Base-by-base conservation (phyloP, 2,888 invertebrate species). In the Branchipolynoe longqiensis region DNA sequence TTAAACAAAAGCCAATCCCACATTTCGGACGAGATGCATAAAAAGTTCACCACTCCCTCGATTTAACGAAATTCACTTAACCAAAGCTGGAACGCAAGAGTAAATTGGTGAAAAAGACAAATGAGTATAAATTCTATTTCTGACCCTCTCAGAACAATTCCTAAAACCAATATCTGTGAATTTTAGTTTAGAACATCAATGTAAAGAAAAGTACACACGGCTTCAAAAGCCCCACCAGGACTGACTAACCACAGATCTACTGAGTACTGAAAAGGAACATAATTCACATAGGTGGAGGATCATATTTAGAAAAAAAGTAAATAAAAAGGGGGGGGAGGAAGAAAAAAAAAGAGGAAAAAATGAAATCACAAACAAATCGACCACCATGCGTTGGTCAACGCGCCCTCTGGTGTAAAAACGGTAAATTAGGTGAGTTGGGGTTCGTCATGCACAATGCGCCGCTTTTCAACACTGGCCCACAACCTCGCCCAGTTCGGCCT, bases 371-470 rank as follows among this genome's bases (percentile, higher is more conserved):
- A 69, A 36, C 18, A 25, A 33, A 33, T 8, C n/a, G 78, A 78
- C 78, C 78, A 78, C 48, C 78, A 78, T 78, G 78, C 78, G 14
- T 78, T 78, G 78, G 78, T 78, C 78, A 41, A 12, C 48, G 78
- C 48, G 31, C 48, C 78, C 78, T 41, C 78, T 78, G 54, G 78
- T 78, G 1, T n/a, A 48, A 54, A 78, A 78, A 78, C 33, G 33
- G 54, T 41, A 78, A 78, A 78, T 78, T 18, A 78, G 33, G 78
- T 48, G 8, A 78, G 78, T 18, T n/a, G 4, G 8, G 54, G 31
- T 48, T 8, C 18, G 41, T 22, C 78, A 78, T 78, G 78, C 78
- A 78, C 41, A 18, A 78, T 4, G n/a, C 78, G 78, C 78, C 54
- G n/a, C 8, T 78, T 41, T n/a, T 54, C 48, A 78, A 48, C 78